phyloP scores from a whole-genome alignment of 2,797 vertebrate species.

The Falco berigora region DNA sequence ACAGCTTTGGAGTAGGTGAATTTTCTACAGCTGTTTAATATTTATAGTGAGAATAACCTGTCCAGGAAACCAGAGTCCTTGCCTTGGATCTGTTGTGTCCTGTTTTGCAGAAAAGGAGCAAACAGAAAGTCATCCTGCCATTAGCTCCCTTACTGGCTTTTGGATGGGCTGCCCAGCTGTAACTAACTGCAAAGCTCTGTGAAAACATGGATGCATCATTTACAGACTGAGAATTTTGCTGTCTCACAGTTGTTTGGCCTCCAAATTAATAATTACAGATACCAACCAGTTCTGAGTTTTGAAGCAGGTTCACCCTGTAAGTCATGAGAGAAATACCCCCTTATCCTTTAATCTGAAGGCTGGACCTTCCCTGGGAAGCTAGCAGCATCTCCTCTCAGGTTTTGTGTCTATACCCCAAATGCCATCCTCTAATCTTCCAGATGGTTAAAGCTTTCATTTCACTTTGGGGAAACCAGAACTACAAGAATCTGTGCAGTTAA shows the following conservation, averaged over 20 bases:
- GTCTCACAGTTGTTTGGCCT: background rate
- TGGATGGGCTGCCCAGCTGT: background rate
- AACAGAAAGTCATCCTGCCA: rapidly evolving
- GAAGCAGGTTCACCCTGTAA: background rate
- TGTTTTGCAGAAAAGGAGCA: background rate
- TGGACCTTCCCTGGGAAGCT: background rate
- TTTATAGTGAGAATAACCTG: background rate
- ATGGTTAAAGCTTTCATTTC: background rate
- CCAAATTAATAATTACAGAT: background rate
- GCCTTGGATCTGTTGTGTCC: background rate
- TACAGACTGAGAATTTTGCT: background rate
- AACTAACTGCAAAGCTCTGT: background rate
- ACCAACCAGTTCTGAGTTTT: background rate
- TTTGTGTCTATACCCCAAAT: background rate
- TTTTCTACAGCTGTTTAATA: background rate
- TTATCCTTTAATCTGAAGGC: background rate
- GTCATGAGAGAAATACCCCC: background rate
- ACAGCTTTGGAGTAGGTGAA: background rate
- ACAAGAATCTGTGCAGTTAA: background rate
- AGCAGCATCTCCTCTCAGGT: background rate
- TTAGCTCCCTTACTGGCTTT: background rate
- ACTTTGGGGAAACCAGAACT: background rate
- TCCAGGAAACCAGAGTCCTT: background rate
- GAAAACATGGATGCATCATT: background rate
- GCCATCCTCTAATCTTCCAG: background rate